Percentiles rank a stretch among this genome's conserved stretches.
Evolutionary conservation across 2,888 invertebrate genomes (phyloP).

Genomic region (Neoaliturus tenellus): DNA sequence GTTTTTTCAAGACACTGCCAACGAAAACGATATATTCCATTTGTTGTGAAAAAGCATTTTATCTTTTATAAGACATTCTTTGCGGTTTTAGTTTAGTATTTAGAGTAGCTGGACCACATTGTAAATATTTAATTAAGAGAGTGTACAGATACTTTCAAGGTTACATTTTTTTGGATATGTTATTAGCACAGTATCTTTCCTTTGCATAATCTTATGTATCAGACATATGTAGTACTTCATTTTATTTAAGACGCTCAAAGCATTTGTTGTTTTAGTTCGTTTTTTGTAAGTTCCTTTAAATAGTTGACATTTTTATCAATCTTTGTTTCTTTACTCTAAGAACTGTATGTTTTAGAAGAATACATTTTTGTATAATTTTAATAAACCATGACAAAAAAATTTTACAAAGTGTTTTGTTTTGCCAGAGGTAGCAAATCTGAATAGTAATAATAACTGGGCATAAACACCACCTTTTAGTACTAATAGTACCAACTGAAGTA

Average conservation of each 20-base stretch:
- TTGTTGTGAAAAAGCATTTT: slow-evolving; percentile 16
- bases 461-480: no score
- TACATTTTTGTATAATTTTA: no score
- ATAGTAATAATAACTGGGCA: no score
- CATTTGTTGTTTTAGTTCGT: not conserved
- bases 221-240: not conserved
- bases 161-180: no score
- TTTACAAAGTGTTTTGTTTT: no score
- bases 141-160: slow-evolving; percentile 10
- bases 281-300: not conserved
- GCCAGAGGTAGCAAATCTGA: no score
- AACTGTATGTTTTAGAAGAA: no score
- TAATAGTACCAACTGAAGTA: no score
- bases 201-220: no score
- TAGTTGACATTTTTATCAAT: no score
- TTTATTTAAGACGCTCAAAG: not conserved
- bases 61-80: slow-evolving; percentile 1
- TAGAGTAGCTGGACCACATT: not conserved
- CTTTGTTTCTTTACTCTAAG: no score
- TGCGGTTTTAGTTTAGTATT: not conserved
- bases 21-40: not conserved
- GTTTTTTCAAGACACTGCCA: slow-evolving; percentile 4
- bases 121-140: not conserved
- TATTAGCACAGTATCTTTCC: not conserved
- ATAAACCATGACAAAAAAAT: slow-evolving; percentile 24